These are phyloP conservation scores for Anser brachyrhynchus DNA, from an alignment of 2,113 vertebrate species.

Conservation along the genomic window DNA sequence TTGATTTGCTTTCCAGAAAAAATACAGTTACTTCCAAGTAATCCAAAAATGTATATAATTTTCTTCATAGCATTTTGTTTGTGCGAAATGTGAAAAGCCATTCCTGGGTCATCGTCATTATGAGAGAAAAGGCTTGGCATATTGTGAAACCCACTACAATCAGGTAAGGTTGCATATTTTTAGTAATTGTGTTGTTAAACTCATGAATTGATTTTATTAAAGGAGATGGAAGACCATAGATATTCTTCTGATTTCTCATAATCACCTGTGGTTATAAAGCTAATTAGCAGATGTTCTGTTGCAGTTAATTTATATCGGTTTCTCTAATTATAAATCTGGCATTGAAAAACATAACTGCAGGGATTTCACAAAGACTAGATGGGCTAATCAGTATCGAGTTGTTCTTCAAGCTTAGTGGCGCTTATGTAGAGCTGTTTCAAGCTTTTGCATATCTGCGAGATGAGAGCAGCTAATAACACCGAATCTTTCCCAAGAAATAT, in stretches of 20 bases:
- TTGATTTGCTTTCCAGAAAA: not conserved
- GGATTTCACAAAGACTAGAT: not conserved
- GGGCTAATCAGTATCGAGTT: not conserved
- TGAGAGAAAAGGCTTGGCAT: conserved; percentile 95
- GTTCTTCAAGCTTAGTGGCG: not conserved
- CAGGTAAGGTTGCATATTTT: conserved; percentile 80
- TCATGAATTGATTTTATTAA: not conserved
- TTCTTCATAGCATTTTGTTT: conserved; percentile 97
- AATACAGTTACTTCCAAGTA: not conserved
- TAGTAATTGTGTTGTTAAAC: not conserved
- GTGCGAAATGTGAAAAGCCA: conserved; percentile 99
- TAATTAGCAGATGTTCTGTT: not conserved
- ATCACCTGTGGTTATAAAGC: not conserved
- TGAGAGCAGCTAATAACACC: not conserved
- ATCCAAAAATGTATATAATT: not conserved
- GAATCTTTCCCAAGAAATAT: not conserved
- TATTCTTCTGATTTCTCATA: not conserved
- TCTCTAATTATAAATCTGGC: not conserved
- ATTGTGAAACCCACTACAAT: conserved; percentile 98
- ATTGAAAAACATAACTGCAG: not conserved
- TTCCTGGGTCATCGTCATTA: conserved; percentile 98
- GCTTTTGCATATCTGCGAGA: not conserved
- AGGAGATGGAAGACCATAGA: not conserved
- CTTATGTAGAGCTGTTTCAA: not conserved
- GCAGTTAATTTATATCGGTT: not conserved